Conservation (phyloP, 1,140 invertebrate genomes). For the Bombus pascuorum region DNA sequence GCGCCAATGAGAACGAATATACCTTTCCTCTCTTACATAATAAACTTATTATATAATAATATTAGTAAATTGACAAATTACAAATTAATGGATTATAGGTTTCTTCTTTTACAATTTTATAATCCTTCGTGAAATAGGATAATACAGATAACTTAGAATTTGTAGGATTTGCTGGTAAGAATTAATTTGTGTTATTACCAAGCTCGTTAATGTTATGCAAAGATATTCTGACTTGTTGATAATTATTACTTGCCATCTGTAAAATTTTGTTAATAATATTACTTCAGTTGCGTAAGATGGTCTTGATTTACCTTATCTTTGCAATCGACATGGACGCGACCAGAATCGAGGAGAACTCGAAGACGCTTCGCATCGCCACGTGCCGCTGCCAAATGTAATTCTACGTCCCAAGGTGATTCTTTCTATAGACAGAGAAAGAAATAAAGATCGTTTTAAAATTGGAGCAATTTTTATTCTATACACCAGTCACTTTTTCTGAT, state of each 20-base stretch:
- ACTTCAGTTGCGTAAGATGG: background rate
- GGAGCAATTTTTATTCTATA: background rate
- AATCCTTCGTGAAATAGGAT: background rate
- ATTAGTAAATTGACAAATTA: background rate
- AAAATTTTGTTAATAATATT: background rate
- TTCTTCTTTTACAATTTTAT: background rate
- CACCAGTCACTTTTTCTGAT: too few relatives aligned
- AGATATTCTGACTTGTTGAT: background rate
- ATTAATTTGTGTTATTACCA: background rate
- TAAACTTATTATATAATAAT: background rate
- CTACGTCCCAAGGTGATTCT: constrained; percentile 94
- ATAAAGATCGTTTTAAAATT: background rate
- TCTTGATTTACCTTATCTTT: constrained; percentile 89
- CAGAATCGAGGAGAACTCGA: constrained; percentile 91
- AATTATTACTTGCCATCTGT: background rate
- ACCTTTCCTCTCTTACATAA: background rate
- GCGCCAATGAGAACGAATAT: background rate
- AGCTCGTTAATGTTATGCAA: background rate
- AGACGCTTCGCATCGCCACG: constrained; percentile 91
- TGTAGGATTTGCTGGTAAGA: background rate
- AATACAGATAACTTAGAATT: background rate
- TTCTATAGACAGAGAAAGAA: constrained; percentile 85
- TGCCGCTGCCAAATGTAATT: constrained; percentile 93
- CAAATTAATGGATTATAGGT: background rate
- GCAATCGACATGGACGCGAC: constrained; percentile 96